Conservation (phyloP, 1,140 invertebrate genomes). For the Reticulitermes speratus region DNA sequence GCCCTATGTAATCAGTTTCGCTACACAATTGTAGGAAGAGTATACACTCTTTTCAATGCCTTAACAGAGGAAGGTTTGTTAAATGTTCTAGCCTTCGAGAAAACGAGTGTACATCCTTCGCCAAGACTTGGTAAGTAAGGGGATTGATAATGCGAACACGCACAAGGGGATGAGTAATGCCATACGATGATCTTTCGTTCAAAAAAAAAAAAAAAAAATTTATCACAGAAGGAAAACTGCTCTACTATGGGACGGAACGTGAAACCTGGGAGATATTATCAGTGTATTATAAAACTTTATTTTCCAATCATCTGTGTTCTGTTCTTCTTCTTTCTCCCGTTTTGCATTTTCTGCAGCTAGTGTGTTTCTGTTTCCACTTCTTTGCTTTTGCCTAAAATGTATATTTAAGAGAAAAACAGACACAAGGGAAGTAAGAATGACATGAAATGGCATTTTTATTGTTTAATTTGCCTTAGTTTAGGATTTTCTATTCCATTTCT, state of each 20-base stretch:
- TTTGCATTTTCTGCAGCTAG: background rate
- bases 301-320: background rate
- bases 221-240: background rate
- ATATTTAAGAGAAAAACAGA: background rate
- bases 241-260: background rate
- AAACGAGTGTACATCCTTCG: background rate
- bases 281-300: constrained; percentile 8
- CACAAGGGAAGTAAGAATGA: background rate
- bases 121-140: background rate
- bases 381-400: background rate
- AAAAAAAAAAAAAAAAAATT: background rate
- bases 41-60: too few species aligned
- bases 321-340: background rate
- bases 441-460: background rate
- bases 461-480: too few species aligned
- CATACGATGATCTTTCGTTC: background rate
- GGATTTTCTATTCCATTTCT: too few species aligned
- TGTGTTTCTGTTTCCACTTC: background rate
- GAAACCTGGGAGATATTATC: background rate
- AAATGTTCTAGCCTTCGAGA: too few species aligned
- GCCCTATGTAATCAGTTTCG: too few species aligned
- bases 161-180: background rate
- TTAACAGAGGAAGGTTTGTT: too few species aligned
- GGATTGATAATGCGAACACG: background rate
- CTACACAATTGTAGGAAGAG: too few species aligned